A percentile compares a stretch with the other conserved stretches of the same genome.
Evolutionary conservation across 2,797 vertebrate genomes (phyloP).

Genomic region (Chiloscyllium punctatum): DNA sequence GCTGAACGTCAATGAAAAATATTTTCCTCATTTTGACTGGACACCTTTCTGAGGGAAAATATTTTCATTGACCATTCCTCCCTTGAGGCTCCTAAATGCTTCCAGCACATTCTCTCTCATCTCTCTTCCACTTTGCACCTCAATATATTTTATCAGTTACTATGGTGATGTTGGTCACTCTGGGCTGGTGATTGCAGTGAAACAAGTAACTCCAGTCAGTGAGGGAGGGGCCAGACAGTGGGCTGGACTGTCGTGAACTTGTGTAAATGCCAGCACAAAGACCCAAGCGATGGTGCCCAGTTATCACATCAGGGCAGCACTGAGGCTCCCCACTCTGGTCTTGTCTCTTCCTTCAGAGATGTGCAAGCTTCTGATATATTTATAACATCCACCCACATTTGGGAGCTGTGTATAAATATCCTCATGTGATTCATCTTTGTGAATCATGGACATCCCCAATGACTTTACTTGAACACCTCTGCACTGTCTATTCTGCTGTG

Average conservation of each 20-base stretch:
- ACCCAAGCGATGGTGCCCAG: not conserved
- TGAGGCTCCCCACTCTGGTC: not conserved
- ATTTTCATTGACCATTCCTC: not conserved
- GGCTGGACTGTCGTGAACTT: not conserved
- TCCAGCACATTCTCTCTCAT: not conserved
- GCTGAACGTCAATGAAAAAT: not conserved
- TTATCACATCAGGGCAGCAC: not conserved
- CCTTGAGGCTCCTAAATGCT: not conserved
- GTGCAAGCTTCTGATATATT: not conserved
- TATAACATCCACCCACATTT: not conserved
- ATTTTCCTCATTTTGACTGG: not conserved
- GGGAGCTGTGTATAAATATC: not conserved
- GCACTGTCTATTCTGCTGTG: not conserved
- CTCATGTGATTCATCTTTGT: not conserved
- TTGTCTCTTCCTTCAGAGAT: not conserved
- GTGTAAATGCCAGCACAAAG: not conserved
- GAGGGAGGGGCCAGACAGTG: not conserved
- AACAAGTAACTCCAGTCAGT: not conserved
- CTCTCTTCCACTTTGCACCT: accelerated
- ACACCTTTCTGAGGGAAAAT: not conserved
- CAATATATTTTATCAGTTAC: not conserved
- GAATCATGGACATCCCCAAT: not conserved
- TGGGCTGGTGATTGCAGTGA: not conserved
- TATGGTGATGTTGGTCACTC: not conserved
- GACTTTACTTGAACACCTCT: not conserved